Conservation (phyloP, 1,140 invertebrate species). For the Brachionus koreanus region DNA sequence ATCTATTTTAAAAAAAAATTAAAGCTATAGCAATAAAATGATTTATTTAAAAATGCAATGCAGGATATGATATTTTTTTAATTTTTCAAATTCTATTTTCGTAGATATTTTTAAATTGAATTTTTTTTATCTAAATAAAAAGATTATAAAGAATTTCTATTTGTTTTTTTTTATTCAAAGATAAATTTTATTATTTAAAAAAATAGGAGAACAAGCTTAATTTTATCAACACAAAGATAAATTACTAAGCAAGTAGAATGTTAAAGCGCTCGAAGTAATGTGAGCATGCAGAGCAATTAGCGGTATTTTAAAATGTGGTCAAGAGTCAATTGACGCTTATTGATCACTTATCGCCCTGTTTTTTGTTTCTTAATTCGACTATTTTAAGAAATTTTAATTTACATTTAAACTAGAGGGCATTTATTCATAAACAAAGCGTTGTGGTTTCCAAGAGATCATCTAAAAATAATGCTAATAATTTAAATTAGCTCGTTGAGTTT, state of each 20-base stretch:
- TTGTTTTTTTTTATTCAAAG: neutral
- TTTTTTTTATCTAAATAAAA: neutral
- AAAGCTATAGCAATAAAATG: neutral
- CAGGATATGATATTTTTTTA: too few relatives aligned
- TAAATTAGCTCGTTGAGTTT: constrained; percentile 5
- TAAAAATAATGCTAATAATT: constrained; percentile 1
- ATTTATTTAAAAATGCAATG: neutral
- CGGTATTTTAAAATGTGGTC: neutral
- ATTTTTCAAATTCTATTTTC: too few relatives aligned
- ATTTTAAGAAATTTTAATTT: constrained; percentile 13
- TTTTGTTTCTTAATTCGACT: neutral
- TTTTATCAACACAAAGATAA: neutral
- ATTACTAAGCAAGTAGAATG: neutral
- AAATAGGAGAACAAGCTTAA: too few relatives aligned
- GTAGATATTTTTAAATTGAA: too few relatives aligned
- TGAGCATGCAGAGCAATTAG: neutral
- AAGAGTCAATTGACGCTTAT: neutral
- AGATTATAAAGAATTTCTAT: neutral
- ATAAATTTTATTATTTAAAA: neutral
- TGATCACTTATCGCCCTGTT: constrained; percentile 13
- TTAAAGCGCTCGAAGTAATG: neutral
- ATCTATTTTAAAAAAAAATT: neutral
- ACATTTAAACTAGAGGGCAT: constrained; percentile 40
- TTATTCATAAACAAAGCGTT: neutral
- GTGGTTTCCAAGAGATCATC: constrained; percentile 24